These are phyloP conservation scores for Lordiphosa fenestrarum DNA, from an alignment of 2,888 invertebrate genomes.

Conservation along the genomic window DNA sequence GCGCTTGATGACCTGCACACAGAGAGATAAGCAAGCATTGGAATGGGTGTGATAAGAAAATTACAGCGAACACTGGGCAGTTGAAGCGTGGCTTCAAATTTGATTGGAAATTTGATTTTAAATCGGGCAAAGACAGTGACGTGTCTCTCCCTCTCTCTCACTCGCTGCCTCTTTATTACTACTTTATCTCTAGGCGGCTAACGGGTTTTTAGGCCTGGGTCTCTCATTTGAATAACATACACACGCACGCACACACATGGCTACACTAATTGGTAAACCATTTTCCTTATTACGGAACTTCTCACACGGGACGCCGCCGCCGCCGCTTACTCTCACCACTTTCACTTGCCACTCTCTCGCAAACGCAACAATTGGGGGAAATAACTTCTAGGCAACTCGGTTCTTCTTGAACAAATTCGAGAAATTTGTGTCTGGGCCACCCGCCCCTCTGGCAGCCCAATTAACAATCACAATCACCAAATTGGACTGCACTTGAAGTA, in stretches of 20 bases:
- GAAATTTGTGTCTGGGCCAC: neutral
- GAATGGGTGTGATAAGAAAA: slow-evolving; percentile 17
- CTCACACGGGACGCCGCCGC: slow-evolving; percentile 37
- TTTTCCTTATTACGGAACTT: slow-evolving; percentile 58
- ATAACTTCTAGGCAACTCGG: neutral
- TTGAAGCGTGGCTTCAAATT: slow-evolving; percentile 45
- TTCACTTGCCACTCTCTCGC: slow-evolving; percentile 46
- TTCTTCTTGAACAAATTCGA: too few species aligned
- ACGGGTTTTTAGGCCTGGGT: slow-evolving; percentile 55
- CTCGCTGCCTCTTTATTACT: slow-evolving; percentile 16
- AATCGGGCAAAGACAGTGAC: slow-evolving; percentile 54
- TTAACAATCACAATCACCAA: neutral
- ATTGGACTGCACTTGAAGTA: slow-evolving; percentile 34
- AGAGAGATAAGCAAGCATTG: neutral
- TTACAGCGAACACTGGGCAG: slow-evolving; percentile 27
- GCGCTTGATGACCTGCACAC: slow-evolving; percentile 90
- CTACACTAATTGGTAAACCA: slow-evolving; percentile 15
- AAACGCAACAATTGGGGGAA: slow-evolving; percentile 50
- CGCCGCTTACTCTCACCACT: slow-evolving; percentile 60
- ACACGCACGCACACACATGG: slow-evolving; percentile 12
- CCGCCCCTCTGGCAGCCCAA: neutral
- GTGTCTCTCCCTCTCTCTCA: slow-evolving; percentile 43
- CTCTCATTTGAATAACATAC: slow-evolving; percentile 41
- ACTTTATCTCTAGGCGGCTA: slow-evolving; percentile 41
- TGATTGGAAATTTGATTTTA: slow-evolving; percentile 35